Base-by-base conservation (phyloP, 2,888 invertebrate genomes). In the Cataglyphis cursor region DNA sequence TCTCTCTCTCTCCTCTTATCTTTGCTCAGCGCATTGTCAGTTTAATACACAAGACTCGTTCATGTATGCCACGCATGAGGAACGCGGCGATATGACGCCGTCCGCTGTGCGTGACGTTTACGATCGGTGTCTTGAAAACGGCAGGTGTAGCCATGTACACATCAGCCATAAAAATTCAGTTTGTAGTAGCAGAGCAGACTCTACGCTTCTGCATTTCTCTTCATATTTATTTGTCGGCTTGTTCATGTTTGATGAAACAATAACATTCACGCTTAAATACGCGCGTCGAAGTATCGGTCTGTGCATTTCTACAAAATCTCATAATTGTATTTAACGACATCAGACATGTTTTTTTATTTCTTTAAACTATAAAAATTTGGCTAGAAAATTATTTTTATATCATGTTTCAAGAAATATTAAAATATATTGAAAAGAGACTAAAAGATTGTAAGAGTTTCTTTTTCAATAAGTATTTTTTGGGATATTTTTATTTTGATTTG, bases 141-240 rank as follows among this genome's bases (percentile, higher is more conserved):
- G 89, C 90, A 90, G 90, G 90, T 90, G 90, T 85, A 89, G 86
- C 86, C 87, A 88, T 82, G 90, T 88, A 90, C 88, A 85, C 87
- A 85, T 87, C 82, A 81, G 87, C 88, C 89, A 81, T 88, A 89
- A 90, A 90, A 90, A 88, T 90, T 89, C 86, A 51, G 81, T 51
- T 80, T 57, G 81, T 81, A 51, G n/a, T 75, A 51, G 38, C 54
- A 28, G 70, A 70, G 78, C 64, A 70, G 68, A 74, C 78, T 82
- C 57, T 57, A 31, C 31, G 41, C 21, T 57, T 70, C 31, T 57
- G 57, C 35, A 28, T 41, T 59, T 24, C 18, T 59, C 57, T 31
- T 41, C 72, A 5, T 73, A 62, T 65, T 66, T 51, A n/a, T n/a
- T 48, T 9, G 61, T 59, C 41, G 57, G 41, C 81, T 59, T 41